Conservation (phyloP, 2,113 vertebrate species). For the Aptenodytes forsteri region DNA sequence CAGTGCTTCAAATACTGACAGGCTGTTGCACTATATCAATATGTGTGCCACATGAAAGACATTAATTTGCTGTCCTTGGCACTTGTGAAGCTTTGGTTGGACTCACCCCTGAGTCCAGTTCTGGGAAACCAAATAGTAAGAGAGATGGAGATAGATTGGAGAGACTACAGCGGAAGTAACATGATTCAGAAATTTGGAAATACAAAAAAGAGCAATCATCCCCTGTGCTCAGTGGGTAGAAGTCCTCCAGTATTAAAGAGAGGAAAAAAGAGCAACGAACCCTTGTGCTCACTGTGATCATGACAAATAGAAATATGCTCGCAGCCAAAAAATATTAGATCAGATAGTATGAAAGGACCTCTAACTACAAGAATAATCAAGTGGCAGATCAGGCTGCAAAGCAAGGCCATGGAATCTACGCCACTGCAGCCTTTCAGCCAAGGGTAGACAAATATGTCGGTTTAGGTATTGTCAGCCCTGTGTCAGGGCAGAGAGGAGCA, state of each 20-base stretch:
- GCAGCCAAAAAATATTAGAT: background rate
- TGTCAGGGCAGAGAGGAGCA: background rate
- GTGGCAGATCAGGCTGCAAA: background rate
- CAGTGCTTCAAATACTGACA: background rate
- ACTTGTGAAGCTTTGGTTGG: background rate
- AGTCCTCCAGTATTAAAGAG: background rate
- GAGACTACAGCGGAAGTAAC: background rate
- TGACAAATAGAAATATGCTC: background rate
- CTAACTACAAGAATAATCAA: background rate
- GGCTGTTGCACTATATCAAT: background rate
- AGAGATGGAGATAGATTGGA: background rate
- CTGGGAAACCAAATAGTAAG: background rate
- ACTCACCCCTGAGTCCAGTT: background rate
- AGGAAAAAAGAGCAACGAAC: background rate
- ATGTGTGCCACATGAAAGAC: background rate
- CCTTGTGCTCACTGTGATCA: background rate
- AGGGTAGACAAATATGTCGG: background rate
- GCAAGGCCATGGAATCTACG: background rate
- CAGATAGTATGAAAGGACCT: background rate
- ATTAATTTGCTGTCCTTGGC: background rate
- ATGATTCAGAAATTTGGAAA: background rate
- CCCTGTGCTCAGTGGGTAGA: background rate
- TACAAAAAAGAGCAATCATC: background rate
- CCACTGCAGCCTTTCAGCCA: background rate
- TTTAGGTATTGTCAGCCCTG: background rate